Base-by-base conservation (phyloP, 2,888 invertebrate genomes). In the Ennomos erosarius region DNA sequence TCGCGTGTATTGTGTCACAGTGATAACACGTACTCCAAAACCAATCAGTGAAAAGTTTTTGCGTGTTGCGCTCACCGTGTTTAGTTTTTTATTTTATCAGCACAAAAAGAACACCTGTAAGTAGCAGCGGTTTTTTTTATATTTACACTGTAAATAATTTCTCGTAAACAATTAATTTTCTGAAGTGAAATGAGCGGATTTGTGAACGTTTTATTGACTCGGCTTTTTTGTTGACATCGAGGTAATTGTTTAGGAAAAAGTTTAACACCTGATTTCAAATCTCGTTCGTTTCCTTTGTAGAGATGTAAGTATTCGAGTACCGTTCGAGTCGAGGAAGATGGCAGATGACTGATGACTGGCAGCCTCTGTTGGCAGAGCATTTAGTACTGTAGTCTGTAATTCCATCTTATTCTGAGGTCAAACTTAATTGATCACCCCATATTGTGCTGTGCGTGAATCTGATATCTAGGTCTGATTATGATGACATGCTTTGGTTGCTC, bases 1-100 rank as follows among this genome's bases (percentile, higher is more conserved):
- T 91, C 77, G 82, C 76, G 74, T 74, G 75, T 79, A 73, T 79
- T 84, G 79, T 84, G 84, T 79, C 82, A 79, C 72, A 74, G 82
- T 67, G 76, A 44, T 61, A 75, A 67, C 81, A 84, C 89, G 90
- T 75, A 73, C 64, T 61, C 49, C 50, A 35, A 35, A 11, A 11
- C 5, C 43, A 43, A 39, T 4, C 42, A 49, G 65, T 67, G 65
- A 43, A 52, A 50, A 49, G 26, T 54, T 64, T 43, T 40, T 48
- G 53, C 52, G 55, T 36, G 57, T 52, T 52, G 38, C 52, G 26
- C 42, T 56, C 58, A 26, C 40, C 57, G 64, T 63, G 62, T 59
- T 56, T 40, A 44, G 26, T 37, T 43, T 44, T 36, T 34, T 57
- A 26, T 61, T 59, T 54, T 33, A n/a, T 52, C 38, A 58, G 26